Conservation (phyloP, 2,113 vertebrate genomes). For the Rhipidura dahli region DNA sequence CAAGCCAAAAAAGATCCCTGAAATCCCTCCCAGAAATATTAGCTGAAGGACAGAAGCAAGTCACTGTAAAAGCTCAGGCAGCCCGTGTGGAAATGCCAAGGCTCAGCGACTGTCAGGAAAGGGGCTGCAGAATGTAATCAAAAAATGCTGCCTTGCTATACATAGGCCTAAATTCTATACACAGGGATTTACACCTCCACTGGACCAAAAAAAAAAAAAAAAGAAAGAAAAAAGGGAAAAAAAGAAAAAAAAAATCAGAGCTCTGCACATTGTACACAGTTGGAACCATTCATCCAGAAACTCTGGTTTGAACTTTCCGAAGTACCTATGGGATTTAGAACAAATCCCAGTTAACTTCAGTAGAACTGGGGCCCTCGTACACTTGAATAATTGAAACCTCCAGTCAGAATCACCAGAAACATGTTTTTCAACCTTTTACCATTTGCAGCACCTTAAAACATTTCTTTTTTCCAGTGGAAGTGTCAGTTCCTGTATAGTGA, state of each 20-base stretch:
- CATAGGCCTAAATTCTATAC: not conserved
- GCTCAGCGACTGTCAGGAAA: not conserved
- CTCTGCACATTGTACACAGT: not conserved
- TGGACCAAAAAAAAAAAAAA: not conserved
- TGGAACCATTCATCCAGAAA: conserved; percentile 36
- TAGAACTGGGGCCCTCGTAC: not conserved
- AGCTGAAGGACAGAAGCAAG: conserved; percentile 38
- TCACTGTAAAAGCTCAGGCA: not conserved
- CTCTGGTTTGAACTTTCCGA: not conserved
- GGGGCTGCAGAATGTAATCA: not conserved
- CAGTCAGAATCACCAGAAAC: not conserved
- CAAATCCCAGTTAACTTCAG: conserved; percentile 24
- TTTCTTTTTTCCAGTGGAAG: not conserved
- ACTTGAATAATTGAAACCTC: conserved; percentile 14
- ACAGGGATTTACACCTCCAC: not conserved
- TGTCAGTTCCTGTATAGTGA: conserved; percentile 8
- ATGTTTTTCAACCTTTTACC: conserved; percentile 36
- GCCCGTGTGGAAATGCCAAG: not conserved
- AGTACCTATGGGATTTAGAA: conserved; percentile 41
- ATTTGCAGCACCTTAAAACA: conserved; percentile 11
- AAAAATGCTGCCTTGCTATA: not conserved
- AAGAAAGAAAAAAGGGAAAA: not conserved
- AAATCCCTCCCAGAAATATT: conserved; percentile 34
- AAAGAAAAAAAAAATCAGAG: not conserved
- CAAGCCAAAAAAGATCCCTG: conserved; percentile 2